Percentiles rank a stretch among this genome's conserved stretches.
Evolutionary conservation across 2,888 invertebrate species (phyloP).

Genomic region (Eristalis arbustorum): DNA sequence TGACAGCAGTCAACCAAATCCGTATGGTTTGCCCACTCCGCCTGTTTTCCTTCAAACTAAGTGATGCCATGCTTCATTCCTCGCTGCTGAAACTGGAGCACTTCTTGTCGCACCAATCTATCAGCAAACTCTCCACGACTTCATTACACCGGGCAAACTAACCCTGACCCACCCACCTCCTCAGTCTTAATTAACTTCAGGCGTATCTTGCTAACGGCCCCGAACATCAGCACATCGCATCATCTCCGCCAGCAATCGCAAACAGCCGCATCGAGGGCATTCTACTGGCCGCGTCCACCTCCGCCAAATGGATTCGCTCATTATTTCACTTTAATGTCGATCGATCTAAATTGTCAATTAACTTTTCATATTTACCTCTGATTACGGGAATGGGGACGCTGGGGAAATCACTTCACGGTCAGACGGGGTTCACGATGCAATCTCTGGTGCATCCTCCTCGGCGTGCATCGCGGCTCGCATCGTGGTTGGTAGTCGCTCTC

Average conservation of each 20-base stretch:
- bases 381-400: background rate
- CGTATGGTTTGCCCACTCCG: too few species aligned
- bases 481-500: background rate
- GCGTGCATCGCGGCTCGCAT: conserved; percentile 1
- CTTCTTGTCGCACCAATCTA: background rate
- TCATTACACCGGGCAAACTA: background rate
- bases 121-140: background rate
- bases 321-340: conserved; percentile 55
- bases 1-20: too few species aligned
- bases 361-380: conserved; percentile 61
- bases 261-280: background rate
- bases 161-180: background rate
- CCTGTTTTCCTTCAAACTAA: too few species aligned
- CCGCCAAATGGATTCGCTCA: conserved; percentile 28
- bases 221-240: background rate
- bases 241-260: background rate
- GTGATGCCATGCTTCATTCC: too few species aligned
- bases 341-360: conserved; percentile 67
- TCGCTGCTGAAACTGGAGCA: too few species aligned
- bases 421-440: conserved; percentile 31
- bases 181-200: background rate
- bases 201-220: background rate
- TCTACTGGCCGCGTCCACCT: background rate
- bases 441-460: background rate
- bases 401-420: conserved; percentile 40